Conservation (phyloP, 1,140 invertebrate species). For the Lanistes nyassanus region DNA sequence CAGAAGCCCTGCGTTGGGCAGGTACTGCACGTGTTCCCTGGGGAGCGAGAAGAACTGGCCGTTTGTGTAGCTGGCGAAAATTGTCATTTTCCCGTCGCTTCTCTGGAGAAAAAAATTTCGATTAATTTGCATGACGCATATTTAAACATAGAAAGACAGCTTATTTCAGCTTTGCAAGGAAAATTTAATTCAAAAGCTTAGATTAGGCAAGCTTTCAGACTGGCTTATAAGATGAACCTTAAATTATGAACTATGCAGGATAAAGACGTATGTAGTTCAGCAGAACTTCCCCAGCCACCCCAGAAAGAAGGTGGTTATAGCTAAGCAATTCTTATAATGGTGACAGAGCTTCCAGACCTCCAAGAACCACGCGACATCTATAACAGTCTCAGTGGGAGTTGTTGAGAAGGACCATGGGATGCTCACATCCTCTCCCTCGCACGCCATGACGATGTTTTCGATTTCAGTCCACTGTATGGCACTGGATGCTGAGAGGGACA, state of each 20-base stretch:
- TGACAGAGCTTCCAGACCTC: neutral
- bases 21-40: constrained; percentile 2
- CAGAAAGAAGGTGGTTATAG: neutral
- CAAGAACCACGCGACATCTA: neutral
- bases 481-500: too few relatives aligned
- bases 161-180: too few relatives aligned
- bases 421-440: neutral
- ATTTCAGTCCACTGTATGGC: too few relatives aligned
- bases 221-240: neutral
- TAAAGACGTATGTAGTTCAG: neutral
- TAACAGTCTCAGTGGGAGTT: neutral
- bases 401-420: neutral
- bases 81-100: neutral
- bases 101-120: neutral
- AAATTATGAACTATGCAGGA: neutral
- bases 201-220: neutral
- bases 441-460: neutral
- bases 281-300: neutral
- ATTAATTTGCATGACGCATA: too few relatives aligned
- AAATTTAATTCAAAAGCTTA: neutral
- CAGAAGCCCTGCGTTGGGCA: neutral
- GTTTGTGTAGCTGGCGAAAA: neutral
- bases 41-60: neutral
- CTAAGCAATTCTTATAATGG: too few relatives aligned
- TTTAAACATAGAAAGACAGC: too few relatives aligned